A percentile compares a stretch with the other conserved stretches of the same genome.
phyloP scores from a whole-genome alignment of 30 jellyfish, hydroid and myxozoan genomes.

The Phacellophora camtschatica region DNA sequence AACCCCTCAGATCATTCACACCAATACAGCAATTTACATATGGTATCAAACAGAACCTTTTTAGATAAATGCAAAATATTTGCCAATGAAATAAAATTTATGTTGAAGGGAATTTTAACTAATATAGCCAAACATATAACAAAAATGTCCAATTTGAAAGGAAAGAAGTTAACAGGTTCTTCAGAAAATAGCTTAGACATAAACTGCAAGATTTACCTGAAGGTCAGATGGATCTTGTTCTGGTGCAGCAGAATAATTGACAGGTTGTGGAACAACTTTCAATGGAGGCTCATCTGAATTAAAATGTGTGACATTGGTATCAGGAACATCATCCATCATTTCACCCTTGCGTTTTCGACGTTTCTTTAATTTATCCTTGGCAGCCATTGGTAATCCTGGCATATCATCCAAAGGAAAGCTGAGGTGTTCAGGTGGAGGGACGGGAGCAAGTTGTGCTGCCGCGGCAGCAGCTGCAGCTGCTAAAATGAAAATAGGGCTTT shows the following conservation, averaged over 20 bases:
- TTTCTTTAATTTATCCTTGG: conserved; percentile 29
- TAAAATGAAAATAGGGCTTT: too few relatives aligned
- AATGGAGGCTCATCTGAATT: conserved; percentile 48
- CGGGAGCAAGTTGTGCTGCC: conserved; percentile 56
- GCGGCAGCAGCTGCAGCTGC: conserved; percentile 61
- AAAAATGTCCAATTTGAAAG: too few relatives aligned
- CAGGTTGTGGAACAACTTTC: conserved; percentile 60
- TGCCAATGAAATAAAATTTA: too few relatives aligned
- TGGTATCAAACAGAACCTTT: too few relatives aligned
- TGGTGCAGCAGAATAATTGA: conserved; percentile 1
- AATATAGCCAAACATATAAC: too few relatives aligned
- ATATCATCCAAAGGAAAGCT: conserved; percentile 39
- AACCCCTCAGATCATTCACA: too few relatives aligned
- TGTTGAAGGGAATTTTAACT: too few relatives aligned
- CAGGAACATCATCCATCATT: background rate
- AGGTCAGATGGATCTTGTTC: conserved; percentile 30
- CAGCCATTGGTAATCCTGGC: conserved; percentile 29
- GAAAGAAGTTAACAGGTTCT: background rate
- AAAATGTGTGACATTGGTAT: background rate
- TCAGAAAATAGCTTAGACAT: background rate
- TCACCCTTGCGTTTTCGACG: conserved; percentile 60
- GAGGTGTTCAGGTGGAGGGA: conserved; percentile 68
- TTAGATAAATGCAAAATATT: too few relatives aligned
- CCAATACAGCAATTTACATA: too few relatives aligned
- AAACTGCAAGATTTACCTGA: background rate